Evolutionary conservation across 2,888 invertebrate genomes (phyloP).

Genomic region (Clivina fossor): DNA sequence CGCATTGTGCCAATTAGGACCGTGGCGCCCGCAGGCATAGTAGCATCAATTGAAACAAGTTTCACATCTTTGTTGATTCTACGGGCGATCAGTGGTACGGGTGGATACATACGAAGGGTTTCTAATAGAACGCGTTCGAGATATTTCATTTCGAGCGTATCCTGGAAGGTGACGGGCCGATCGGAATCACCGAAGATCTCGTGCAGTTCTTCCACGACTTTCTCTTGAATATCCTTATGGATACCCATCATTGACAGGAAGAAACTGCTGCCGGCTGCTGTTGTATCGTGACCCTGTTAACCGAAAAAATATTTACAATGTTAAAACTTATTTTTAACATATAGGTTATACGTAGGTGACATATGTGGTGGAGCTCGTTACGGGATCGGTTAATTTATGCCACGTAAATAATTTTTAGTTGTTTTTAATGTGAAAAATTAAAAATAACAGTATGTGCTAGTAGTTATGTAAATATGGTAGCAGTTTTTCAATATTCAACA

Average conservation of each 20-base stretch:
- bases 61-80: conserved; percentile 71
- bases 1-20: conserved; percentile 68
- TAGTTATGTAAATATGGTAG: too few relatives aligned
- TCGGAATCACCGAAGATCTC: conserved; percentile 76
- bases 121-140: conserved; percentile 80
- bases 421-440: too few relatives aligned
- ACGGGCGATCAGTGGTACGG: conserved; percentile 77
- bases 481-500: too few relatives aligned
- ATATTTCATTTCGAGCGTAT: conserved; percentile 84
- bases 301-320: conserved; percentile 1
- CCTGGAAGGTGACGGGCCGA: conserved; percentile 75
- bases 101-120: conserved; percentile 76
- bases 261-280: conserved; percentile 80
- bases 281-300: conserved; percentile 74
- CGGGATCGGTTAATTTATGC: too few relatives aligned
- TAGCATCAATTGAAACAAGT: conserved; percentile 64
- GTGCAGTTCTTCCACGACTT: conserved; percentile 72
- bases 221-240: conserved; percentile 72
- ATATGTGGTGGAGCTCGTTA: too few relatives aligned
- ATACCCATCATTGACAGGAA: conserved; percentile 76
- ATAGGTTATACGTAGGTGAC: too few relatives aligned
- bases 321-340: too few relatives aligned
- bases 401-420: too few relatives aligned
- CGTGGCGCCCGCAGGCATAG: conserved; percentile 71
- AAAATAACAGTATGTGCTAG: too few relatives aligned